Conservation (phyloP, 2,888 invertebrate genomes). For the Sminthurinus aureus region DNA sequence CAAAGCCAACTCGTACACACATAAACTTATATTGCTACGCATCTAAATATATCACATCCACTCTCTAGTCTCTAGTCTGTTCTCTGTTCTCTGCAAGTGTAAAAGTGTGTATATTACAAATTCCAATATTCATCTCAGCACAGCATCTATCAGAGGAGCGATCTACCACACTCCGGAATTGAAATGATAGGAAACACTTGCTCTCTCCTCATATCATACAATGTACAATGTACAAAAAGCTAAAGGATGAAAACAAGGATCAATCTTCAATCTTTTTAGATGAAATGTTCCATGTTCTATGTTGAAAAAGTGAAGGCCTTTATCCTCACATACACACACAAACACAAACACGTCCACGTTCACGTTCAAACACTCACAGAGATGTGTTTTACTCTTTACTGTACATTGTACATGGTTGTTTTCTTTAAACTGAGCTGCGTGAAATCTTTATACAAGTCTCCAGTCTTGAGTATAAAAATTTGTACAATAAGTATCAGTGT, state of each 20-base stretch:
- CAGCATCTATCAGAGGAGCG: too few relatives aligned
- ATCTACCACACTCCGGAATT: background rate
- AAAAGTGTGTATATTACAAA: background rate
- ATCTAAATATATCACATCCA: background rate
- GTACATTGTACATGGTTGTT: background rate
- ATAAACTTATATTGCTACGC: background rate
- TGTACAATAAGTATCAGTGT: background rate
- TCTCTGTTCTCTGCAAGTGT: too few relatives aligned
- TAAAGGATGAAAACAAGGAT: too few relatives aligned
- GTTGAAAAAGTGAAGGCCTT: too few relatives aligned
- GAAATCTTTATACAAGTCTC: background rate
- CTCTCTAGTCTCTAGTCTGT: too few relatives aligned
- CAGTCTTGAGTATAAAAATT: background rate
- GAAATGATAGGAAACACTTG: too few relatives aligned
- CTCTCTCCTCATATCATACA: too few relatives aligned
- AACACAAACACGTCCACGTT: background rate
- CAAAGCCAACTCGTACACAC: background rate
- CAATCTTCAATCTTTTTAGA: too few relatives aligned
- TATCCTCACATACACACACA: background rate
- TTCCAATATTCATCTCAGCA: slow-evolving; percentile 13
- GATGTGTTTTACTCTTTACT: background rate
- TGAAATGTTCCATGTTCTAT: too few relatives aligned
- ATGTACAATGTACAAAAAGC: too few relatives aligned
- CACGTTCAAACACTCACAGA: background rate
- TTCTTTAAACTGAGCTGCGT: too few relatives aligned